These are phyloP conservation scores for Diuraphis noxia DNA, from an alignment of 1,140 invertebrate species.

Conservation along the genomic window DNA sequence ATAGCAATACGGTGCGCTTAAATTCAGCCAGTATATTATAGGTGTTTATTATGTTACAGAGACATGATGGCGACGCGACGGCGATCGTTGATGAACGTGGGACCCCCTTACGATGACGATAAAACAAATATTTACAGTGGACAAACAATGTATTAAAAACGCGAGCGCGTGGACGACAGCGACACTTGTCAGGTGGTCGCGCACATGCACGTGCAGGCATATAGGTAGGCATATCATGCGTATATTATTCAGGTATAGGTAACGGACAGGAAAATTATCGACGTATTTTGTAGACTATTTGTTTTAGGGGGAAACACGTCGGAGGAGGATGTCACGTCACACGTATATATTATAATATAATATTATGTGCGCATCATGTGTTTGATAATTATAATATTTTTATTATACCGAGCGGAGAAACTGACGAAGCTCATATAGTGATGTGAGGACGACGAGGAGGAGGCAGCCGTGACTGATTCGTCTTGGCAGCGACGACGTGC, in stretches of 20 bases:
- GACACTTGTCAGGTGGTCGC: conserved; percentile 50
- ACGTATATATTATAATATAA: neutral
- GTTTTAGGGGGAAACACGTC: neutral
- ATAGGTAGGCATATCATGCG: neutral
- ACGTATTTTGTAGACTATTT: neutral
- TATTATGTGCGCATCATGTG: neutral
- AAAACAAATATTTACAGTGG: conserved; percentile 36
- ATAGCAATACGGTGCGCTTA: neutral
- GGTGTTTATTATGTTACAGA: neutral
- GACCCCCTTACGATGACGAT: neutral
- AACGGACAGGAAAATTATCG: neutral
- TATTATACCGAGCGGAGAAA: neutral
- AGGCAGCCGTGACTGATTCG: conserved; percentile 3
- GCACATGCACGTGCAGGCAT: conserved; percentile 21
- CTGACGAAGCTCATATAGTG: neutral
- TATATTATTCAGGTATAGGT: neutral
- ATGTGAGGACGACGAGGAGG: neutral
- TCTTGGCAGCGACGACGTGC: conserved; percentile 10
- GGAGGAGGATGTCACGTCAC: neutral
- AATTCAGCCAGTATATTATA: neutral
- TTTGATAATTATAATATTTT: neutral
- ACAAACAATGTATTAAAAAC: conserved; percentile 4
- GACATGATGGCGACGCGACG: neutral
- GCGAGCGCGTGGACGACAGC: neutral
- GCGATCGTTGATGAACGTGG: neutral